These are phyloP conservation scores for Aplidium turbinatum DNA, from an alignment of 23 tunicate genomes.

Conservation along the genomic window DNA sequence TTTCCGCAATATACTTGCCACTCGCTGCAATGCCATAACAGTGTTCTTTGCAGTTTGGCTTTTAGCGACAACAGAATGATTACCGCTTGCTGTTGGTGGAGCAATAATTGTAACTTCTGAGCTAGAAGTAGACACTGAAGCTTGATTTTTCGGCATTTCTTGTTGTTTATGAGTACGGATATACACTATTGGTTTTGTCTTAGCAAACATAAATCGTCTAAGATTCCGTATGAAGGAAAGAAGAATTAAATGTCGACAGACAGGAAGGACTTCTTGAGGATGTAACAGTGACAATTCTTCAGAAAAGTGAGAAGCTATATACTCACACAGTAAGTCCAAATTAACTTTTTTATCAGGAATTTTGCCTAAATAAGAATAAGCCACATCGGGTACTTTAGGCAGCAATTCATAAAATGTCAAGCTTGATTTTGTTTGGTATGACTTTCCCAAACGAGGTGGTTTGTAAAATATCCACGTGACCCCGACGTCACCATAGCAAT, in stretches of 20 bases:
- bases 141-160: too few species aligned
- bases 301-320: constrained; percentile 2
- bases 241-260: constrained; percentile 30
- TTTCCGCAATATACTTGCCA: constrained; percentile 38
- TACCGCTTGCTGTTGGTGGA: too few species aligned
- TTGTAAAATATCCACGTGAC: constrained; percentile 25
- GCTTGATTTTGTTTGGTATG: neutral
- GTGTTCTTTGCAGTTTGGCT: constrained; percentile 4
- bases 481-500: constrained; percentile 41
- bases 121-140: too few species aligned
- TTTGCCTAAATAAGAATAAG: constrained; percentile 10
- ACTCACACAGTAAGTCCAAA: constrained; percentile 20
- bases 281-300: constrained; percentile 2
- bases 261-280: constrained; percentile 26
- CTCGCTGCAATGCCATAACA: constrained; percentile 35
- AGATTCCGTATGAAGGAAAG: constrained; percentile 46
- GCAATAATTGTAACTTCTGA: too few species aligned
- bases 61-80: too few species aligned
- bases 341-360: constrained; percentile 18
- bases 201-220: constrained; percentile 35
- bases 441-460: neutral
- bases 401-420: constrained; percentile 20
- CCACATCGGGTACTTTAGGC: constrained; percentile 3
- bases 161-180: too few species aligned
- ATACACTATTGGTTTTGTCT: constrained; percentile 10